These are phyloP conservation scores for Campoplex nolae DNA, from an alignment of 2,888 invertebrate genomes.

Conservation along the genomic window DNA sequence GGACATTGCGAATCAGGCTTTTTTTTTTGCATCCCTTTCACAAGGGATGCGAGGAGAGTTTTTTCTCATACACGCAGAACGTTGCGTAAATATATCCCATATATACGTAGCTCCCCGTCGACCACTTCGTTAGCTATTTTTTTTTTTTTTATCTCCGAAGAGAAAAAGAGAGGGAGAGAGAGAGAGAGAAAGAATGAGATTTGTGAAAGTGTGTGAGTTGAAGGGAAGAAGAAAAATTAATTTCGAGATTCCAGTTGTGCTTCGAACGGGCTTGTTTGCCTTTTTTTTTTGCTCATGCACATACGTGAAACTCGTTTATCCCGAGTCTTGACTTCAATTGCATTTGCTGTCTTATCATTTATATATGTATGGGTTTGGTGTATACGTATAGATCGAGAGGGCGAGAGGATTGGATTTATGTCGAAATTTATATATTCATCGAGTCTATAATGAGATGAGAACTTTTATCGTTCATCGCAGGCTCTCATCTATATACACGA, in stretches of 20 bases:
- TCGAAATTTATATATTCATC: constrained; percentile 57
- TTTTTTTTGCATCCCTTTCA: constrained; percentile 56
- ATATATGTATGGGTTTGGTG: not conserved
- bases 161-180: not conserved
- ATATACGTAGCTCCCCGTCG: constrained; percentile 76
- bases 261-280: not conserved
- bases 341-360: constrained; percentile 28
- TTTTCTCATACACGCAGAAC: not conserved
- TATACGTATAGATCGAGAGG: constrained; percentile 29
- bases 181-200: not conserved
- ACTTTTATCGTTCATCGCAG: constrained; percentile 50
- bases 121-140: constrained; percentile 80
- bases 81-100: constrained; percentile 46
- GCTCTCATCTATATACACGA: not conserved
- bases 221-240: constrained; percentile 78
- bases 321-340: constrained; percentile 47
- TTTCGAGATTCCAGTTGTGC: constrained; percentile 74
- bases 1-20: not conserved
- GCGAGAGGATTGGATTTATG: constrained; percentile 52
- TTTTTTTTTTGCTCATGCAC: not conserved
- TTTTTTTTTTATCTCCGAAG: constrained; percentile 77
- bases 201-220: not conserved
- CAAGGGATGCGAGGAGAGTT: constrained; percentile 16
- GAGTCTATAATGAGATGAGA: constrained; percentile 50
- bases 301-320: constrained; percentile 28